A percentile compares a stretch with the other conserved stretches of the same genome.
Conservation (phyloP, 2,888 invertebrate genomes). For the Oegoconia quadripuncta region DNA sequence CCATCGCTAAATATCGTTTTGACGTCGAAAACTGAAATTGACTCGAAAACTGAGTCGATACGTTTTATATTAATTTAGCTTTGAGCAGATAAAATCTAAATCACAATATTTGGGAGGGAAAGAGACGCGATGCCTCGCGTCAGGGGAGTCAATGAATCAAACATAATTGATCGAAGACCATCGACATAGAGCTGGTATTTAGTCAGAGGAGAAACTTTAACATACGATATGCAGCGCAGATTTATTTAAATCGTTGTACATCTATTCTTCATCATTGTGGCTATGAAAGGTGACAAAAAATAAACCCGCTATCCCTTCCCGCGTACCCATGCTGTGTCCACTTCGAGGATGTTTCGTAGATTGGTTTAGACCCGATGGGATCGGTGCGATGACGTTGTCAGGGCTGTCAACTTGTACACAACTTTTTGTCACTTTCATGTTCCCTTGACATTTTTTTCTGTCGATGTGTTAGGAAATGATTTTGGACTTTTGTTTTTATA, state of each 20-base stretch:
- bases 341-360: background rate
- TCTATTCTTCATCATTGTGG: too few relatives aligned
- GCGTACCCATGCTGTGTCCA: background rate
- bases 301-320: too few relatives aligned
- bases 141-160: conserved; percentile 60
- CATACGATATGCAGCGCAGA: background rate
- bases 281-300: too few relatives aligned
- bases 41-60: too few relatives aligned
- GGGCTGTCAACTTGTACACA: conserved; percentile 51
- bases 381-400: conserved; percentile 37
- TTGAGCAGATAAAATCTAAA: conserved; percentile 60
- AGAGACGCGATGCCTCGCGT: background rate
- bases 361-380: conserved; percentile 16
- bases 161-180: conserved; percentile 66
- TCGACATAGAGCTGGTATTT: conserved; percentile 21
- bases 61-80: conserved; percentile 1
- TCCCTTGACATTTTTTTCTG: conserved; percentile 13
- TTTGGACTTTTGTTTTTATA: background rate
- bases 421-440: conserved; percentile 52
- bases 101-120: conserved; percentile 69
- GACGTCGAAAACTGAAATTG: too few relatives aligned
- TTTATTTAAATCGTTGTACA: too few relatives aligned
- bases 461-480: conserved; percentile 23
- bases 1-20: too few relatives aligned
- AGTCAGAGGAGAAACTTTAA: background rate